Evolutionary conservation across 1,140 invertebrate species (phyloP).

Genomic region (Cecropterus lyciades): DNA sequence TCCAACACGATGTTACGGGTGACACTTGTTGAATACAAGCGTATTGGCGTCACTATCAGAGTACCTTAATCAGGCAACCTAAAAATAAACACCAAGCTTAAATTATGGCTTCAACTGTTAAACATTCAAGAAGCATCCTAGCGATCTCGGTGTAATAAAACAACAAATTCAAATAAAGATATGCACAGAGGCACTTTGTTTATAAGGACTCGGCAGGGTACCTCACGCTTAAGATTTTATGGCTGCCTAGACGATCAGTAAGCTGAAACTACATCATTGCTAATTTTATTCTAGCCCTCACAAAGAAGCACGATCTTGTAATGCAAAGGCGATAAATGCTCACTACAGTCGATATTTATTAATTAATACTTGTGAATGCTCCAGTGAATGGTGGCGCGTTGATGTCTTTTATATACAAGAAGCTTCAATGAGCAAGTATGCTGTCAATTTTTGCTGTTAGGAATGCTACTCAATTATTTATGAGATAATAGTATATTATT

Average conservation of each 20-base stretch:
- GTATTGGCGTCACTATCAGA: constrained; percentile 7
- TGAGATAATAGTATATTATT: no score
- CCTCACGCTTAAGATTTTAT: constrained; percentile 68
- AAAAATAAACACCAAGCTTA: constrained; percentile 17
- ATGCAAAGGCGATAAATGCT: constrained; percentile 7
- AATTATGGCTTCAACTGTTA: constrained; percentile 26
- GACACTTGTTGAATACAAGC: no score
- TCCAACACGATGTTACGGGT: not conserved
- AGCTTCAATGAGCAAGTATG: not conserved
- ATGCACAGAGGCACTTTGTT: constrained; percentile 62
- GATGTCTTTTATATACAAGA: constrained; percentile 25
- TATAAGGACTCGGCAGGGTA: constrained; percentile 65
- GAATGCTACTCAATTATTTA: not conserved
- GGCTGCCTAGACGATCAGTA: constrained; percentile 47
- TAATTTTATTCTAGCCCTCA: constrained; percentile 26
- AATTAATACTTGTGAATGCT: constrained; percentile 8
- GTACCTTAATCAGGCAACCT: constrained; percentile 11
- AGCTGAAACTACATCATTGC: constrained; percentile 30
- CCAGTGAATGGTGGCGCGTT: constrained; percentile 22
- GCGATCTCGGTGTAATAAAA: constrained; percentile 48
- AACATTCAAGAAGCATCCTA: constrained; percentile 42
- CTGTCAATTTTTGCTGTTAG: not conserved
- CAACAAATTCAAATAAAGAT: constrained; percentile 61
- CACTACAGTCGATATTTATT: constrained; percentile 6
- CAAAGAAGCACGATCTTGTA: constrained; percentile 18